phyloP scores from a whole-genome alignment of 2,113 vertebrate genomes.

The Romanogobio albipinnatus region DNA sequence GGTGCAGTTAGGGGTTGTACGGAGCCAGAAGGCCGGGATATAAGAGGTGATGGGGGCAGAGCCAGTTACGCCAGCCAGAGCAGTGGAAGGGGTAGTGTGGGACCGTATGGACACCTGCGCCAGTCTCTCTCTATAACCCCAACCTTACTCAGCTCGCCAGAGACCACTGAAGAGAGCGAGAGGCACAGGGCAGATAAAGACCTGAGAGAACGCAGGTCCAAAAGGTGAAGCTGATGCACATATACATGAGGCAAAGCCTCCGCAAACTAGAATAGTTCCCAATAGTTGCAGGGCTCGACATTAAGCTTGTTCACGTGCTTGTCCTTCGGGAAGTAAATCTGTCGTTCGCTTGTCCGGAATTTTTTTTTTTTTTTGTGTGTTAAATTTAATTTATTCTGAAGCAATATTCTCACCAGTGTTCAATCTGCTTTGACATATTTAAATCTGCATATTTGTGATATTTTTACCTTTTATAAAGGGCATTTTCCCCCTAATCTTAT shows the following conservation, averaged over 20 bases:
- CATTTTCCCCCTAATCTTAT: too few relatives aligned
- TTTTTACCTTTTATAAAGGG: too few relatives aligned
- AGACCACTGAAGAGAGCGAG: conserved; percentile 77
- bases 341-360: too few relatives aligned
- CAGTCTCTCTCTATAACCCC: conserved; percentile 79
- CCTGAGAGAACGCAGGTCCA: conserved; percentile 63
- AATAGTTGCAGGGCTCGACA: too few relatives aligned
- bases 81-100: conserved; percentile 78
- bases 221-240: conserved; percentile 75
- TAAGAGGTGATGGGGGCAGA: conserved; percentile 67
- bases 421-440: too few relatives aligned
- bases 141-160: conserved; percentile 78
- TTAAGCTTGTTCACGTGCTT: too few relatives aligned
- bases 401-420: too few relatives aligned
- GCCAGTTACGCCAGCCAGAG: conserved; percentile 81
- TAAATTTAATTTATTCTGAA: too few relatives aligned
- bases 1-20: not conserved
- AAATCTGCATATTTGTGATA: too few relatives aligned
- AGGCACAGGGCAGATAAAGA: conserved; percentile 66
- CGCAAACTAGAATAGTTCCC: conserved; percentile 54
- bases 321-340: too few relatives aligned
- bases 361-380: too few relatives aligned
- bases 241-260: conserved; percentile 51
- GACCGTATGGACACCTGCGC: conserved; percentile 66
- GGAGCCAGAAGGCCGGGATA: conserved; percentile 64